A percentile compares a stretch with the other conserved stretches of the same genome.
Evolutionary conservation across 2,797 vertebrate species (phyloP).

Genomic region (Morus bassanus): DNA sequence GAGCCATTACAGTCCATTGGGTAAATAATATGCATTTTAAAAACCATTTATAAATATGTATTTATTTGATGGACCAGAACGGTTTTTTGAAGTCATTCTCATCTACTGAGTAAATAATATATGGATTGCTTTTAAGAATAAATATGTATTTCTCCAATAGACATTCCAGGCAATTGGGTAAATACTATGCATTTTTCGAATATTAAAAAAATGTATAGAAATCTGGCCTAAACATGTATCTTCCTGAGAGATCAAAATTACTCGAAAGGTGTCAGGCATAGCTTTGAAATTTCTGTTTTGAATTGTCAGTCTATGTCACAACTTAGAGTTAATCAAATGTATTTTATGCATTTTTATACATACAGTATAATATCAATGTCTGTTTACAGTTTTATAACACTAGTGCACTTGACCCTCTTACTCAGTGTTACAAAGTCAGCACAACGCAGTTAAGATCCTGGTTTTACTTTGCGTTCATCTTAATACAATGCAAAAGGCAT

Average conservation of each 20-base stretch:
- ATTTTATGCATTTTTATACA: constrained; percentile 26
- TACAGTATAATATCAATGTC: neutral
- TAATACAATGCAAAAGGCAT: neutral
- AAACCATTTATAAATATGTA: constrained; percentile 71
- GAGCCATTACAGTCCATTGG: constrained; percentile 42
- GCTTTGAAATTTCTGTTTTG: constrained; percentile 25
- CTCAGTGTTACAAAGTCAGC: neutral
- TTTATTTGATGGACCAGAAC: constrained; percentile 69
- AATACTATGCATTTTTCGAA: constrained; percentile 61
- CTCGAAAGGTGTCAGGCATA: constrained; percentile 19
- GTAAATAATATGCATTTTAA: constrained; percentile 68
- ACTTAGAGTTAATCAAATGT: constrained; percentile 28
- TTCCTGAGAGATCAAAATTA: constrained; percentile 17
- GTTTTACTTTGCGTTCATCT: neutral
- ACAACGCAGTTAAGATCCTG: neutral
- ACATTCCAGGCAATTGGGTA: constrained; percentile 48
- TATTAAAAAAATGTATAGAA: constrained; percentile 36
- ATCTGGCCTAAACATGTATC: neutral
- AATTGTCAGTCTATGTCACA: constrained; percentile 44
- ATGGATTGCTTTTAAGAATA: constrained; percentile 67
- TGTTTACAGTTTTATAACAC: neutral
- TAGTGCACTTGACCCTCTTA: neutral
- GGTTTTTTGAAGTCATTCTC: constrained; percentile 61
- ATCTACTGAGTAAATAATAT: constrained; percentile 70
- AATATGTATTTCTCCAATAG: constrained; percentile 63